These are phyloP conservation scores for Zele albiditarsus DNA, from an alignment of 2,888 invertebrate species.

Conservation along the genomic window DNA sequence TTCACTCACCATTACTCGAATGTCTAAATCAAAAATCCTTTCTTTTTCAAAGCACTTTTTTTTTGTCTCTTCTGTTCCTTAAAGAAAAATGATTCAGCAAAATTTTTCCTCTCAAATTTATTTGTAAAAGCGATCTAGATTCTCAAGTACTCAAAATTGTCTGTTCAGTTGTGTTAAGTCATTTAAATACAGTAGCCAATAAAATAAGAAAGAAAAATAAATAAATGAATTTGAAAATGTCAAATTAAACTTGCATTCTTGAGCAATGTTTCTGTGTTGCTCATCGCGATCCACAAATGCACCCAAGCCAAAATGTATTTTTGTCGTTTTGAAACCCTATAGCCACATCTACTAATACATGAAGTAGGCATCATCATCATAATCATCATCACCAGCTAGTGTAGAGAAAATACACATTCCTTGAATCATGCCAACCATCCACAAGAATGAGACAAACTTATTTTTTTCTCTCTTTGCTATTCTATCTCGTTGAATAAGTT, in stretches of 20 bases:
- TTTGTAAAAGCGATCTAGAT: too few species aligned
- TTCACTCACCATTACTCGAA: too few species aligned
- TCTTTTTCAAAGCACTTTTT: too few species aligned
- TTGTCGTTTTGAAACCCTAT: background rate
- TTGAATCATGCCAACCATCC: background rate
- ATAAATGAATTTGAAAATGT: background rate
- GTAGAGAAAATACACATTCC: background rate
- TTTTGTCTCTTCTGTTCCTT: too few species aligned
- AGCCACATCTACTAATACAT: background rate
- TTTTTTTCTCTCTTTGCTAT: background rate
- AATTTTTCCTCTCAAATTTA: too few species aligned
- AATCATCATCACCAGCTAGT: background rate
- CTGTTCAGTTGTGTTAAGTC: too few species aligned
- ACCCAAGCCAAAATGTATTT: constrained; percentile 3
- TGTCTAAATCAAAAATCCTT: too few species aligned
- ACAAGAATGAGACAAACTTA: background rate
- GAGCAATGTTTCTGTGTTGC: constrained; percentile 18
- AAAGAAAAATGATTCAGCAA: too few species aligned
- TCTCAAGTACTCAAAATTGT: too few species aligned
- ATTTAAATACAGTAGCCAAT: background rate
- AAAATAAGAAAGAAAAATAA: constrained; percentile 7
- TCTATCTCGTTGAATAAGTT: constrained; percentile 22
- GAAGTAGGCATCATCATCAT: too few species aligned
- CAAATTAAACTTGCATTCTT: background rate
- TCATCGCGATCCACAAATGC: constrained; percentile 17